A percentile compares a stretch with the other conserved stretches of the same genome.
phyloP scores from a whole-genome alignment of 2,888 invertebrate species.

The Heliconius sara region DNA sequence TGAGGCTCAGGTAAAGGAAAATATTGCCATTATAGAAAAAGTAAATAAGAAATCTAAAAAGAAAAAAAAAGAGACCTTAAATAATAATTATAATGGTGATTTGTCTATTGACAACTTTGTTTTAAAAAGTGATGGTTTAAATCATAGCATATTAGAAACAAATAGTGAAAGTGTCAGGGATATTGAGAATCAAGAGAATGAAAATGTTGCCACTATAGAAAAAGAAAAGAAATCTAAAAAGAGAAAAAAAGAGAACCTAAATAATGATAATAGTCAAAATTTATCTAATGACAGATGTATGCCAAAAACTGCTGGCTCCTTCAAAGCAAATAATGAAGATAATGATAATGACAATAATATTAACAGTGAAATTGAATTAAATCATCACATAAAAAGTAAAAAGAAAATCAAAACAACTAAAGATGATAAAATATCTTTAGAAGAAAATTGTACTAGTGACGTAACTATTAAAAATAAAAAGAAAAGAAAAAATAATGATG shows the following conservation, averaged over 20 bases:
- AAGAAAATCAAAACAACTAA: slow-evolving; percentile 43
- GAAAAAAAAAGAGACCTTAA: neutral
- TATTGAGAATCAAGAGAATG: neutral
- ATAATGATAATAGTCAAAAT: neutral
- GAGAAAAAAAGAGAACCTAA: neutral
- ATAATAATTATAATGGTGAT: neutral
- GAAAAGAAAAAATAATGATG: slow-evolving; percentile 11
- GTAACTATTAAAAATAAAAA: slow-evolving; percentile 8
- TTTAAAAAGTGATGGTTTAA: neutral
- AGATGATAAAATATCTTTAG: slow-evolving; percentile 1
- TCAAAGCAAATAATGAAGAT: neutral
- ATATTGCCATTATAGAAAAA: slow-evolving; percentile 1
- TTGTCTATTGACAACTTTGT: neutral
- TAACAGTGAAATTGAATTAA: slow-evolving; percentile 42
- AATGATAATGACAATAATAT: slow-evolving; percentile 20
- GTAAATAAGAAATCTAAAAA: slow-evolving; percentile 11
- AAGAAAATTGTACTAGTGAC: slow-evolving; percentile 4
- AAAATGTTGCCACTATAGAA: neutral
- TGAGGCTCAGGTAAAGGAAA: neutral
- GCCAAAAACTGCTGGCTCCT: neutral
- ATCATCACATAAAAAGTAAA: neutral
- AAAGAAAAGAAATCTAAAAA: slow-evolving; percentile 13
- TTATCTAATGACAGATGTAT: neutral
- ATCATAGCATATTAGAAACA: neutral
- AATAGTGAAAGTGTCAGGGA: neutral